Percentiles rank a stretch among this genome's conserved stretches.
Conservation (phyloP, 1,140 invertebrate genomes). For the Ips nitidus region DNA sequence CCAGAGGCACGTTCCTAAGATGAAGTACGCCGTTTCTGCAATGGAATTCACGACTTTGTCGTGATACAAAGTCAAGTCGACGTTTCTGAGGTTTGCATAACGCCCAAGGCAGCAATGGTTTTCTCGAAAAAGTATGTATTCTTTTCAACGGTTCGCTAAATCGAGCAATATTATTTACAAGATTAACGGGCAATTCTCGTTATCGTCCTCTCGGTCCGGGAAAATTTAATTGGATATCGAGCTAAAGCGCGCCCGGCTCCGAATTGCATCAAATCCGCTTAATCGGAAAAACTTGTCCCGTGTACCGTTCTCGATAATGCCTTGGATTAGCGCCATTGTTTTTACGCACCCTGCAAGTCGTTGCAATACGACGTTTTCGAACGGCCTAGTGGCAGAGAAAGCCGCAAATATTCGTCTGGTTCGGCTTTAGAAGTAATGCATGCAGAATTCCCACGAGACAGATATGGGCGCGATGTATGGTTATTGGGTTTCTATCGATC, state of each 20-base stretch:
- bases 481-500: constrained; percentile 48
- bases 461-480: constrained; percentile 48
- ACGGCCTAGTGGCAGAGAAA: constrained; percentile 6
- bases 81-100: constrained; percentile 5
- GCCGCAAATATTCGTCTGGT: constrained; percentile 46
- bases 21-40: constrained; percentile 24
- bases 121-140: not conserved
- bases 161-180: constrained; percentile 19
- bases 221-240: constrained; percentile 34
- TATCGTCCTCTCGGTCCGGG: constrained; percentile 16
- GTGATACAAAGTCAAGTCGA: constrained; percentile 25
- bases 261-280: constrained; percentile 27
- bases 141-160: not conserved
- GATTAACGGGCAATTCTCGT: constrained; percentile 28
- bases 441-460: constrained; percentile 43
- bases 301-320: not conserved
- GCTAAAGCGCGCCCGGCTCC: constrained; percentile 19
- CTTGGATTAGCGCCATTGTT: not conserved
- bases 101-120: constrained; percentile 13
- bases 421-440: constrained; percentile 41
- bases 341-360: not conserved
- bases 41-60: constrained; percentile 34
- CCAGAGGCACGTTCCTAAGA: constrained; percentile 26
- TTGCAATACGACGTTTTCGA: not conserved
- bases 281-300: constrained; percentile 18